Percentiles rank a stretch among this genome's conserved stretches.
Conservation (phyloP, 2,797 vertebrate species). For the Xyrichtys novacula region DNA sequence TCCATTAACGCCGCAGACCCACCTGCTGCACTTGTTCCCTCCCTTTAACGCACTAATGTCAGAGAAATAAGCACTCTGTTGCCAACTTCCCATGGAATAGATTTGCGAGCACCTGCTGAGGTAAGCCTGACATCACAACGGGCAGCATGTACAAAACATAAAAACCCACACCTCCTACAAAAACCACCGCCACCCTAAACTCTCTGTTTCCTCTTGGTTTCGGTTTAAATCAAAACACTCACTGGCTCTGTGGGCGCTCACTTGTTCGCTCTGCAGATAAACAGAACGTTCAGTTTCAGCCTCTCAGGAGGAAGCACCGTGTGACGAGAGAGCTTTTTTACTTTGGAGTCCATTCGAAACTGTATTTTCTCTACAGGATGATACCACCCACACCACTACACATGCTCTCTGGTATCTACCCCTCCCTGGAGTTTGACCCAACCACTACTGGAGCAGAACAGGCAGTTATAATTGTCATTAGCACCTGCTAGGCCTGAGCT, state of each 20-base stretch:
- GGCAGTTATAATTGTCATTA: conserved; percentile 63
- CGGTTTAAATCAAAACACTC: conserved; percentile 60
- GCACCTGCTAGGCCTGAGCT: conserved; percentile 59
- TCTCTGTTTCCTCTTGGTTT: conserved; percentile 51
- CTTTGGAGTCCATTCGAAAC: conserved; percentile 38
- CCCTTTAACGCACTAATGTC: conserved; percentile 43
- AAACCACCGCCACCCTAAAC: conserved; percentile 9
- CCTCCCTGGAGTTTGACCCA: conserved; percentile 67
- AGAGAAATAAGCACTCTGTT: conserved; percentile 32
- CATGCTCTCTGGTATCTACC: conserved; percentile 41
- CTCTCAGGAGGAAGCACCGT: conserved; percentile 52
- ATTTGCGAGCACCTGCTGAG: conserved; percentile 45
- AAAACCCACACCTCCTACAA: conserved; percentile 49
- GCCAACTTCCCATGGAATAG: conserved; percentile 64
- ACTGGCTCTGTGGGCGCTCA: conserved; percentile 46
- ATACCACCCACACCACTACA: conserved; percentile 58
- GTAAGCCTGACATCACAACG: conserved; percentile 49
- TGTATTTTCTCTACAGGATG: conserved; percentile 41
- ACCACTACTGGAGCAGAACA: conserved; percentile 43
- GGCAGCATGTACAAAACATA: conserved; percentile 39
- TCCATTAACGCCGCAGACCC: conserved; percentile 73
- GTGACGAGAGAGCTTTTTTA: conserved; percentile 38
- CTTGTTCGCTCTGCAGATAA: conserved; percentile 58
- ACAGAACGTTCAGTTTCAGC: conserved; percentile 65
- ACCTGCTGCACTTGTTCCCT: conserved; percentile 35